phyloP scores from a whole-genome alignment of 1,140 invertebrate genomes.

The Argopecten irradians region DNA sequence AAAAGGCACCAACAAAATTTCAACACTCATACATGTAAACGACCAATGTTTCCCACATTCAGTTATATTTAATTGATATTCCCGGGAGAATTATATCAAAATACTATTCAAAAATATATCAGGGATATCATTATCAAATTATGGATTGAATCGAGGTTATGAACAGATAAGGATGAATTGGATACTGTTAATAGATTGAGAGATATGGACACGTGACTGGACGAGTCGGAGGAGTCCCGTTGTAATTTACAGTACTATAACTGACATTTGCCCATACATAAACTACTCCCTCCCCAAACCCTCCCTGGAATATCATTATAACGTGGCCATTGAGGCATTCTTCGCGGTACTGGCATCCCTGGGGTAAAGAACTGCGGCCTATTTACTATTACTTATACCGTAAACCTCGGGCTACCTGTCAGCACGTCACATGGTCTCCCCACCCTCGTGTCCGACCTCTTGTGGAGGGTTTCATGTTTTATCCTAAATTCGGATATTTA shows the following conservation, averaged over 20 bases:
- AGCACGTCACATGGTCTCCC: not conserved
- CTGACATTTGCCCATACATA: not conserved
- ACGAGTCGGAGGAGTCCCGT: not conserved
- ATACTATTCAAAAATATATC: too few relatives aligned
- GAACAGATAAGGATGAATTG: not conserved
- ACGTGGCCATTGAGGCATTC: conserved; percentile 12
- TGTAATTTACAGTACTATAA: not conserved
- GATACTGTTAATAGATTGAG: not conserved
- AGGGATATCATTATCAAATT: too few relatives aligned
- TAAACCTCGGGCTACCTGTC: not conserved
- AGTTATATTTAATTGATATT: too few relatives aligned
- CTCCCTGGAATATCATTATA: not conserved
- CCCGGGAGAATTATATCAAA: too few relatives aligned
- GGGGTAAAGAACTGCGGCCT: not conserved
- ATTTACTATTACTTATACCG: conserved; percentile 23
- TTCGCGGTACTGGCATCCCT: not conserved
- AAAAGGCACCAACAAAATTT: too few relatives aligned
- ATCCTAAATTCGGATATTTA: too few relatives aligned
- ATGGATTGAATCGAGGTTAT: too few relatives aligned
- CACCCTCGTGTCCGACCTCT: not conserved
- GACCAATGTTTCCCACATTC: too few relatives aligned
- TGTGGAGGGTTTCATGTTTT: too few relatives aligned
- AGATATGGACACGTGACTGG: not conserved
- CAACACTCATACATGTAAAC: too few relatives aligned
- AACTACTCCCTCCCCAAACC: not conserved